Percentiles rank a stretch among this genome's conserved stretches.
Evolutionary conservation across 2,797 vertebrate genomes (phyloP).

Genomic region (Schizopygopsis malacanthus): DNA sequence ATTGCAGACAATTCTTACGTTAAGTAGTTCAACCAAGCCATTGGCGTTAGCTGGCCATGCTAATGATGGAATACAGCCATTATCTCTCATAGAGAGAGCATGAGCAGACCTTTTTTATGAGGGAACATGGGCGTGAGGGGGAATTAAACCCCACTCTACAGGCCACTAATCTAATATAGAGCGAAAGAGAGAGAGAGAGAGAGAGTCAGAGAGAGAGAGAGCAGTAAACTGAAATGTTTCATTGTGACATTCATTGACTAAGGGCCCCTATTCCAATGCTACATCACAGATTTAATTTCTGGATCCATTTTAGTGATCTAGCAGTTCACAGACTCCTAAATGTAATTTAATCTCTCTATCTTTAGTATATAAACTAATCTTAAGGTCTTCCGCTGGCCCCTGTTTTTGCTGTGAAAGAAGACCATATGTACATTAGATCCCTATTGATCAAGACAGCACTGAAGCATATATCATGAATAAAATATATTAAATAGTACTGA

Average conservation of each 20-base stretch:
- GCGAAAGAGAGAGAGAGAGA: constrained; percentile 11
- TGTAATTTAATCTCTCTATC: constrained; percentile 25
- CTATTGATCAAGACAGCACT: constrained; percentile 1
- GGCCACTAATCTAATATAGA: constrained; percentile 56
- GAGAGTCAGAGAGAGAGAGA: background rate
- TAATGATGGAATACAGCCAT: constrained; percentile 45
- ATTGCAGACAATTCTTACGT: constrained; percentile 16
- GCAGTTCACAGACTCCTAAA: constrained; percentile 35
- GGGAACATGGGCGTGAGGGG: constrained; percentile 34
- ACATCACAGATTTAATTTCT: constrained; percentile 31
- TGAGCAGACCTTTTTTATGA: constrained; percentile 89
- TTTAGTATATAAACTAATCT: constrained; percentile 24
- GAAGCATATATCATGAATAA: constrained; percentile 22
- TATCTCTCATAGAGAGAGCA: constrained; percentile 9
- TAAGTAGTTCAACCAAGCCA: constrained; percentile 27
- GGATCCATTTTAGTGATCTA: constrained; percentile 40
- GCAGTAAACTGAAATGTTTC: constrained; percentile 15
- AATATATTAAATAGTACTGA: constrained; percentile 4
- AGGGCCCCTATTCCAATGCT: constrained; percentile 11
- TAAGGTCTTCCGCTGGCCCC: constrained; percentile 3
- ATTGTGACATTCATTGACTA: constrained; percentile 20
- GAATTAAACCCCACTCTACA: constrained; percentile 55
- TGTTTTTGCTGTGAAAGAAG: background rate
- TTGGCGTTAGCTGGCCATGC: constrained; percentile 17
- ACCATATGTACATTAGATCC: background rate